These are phyloP conservation scores for Scaptomyza tumidula DNA, from an alignment of 2,888 invertebrate species.

Conservation along the genomic window DNA sequence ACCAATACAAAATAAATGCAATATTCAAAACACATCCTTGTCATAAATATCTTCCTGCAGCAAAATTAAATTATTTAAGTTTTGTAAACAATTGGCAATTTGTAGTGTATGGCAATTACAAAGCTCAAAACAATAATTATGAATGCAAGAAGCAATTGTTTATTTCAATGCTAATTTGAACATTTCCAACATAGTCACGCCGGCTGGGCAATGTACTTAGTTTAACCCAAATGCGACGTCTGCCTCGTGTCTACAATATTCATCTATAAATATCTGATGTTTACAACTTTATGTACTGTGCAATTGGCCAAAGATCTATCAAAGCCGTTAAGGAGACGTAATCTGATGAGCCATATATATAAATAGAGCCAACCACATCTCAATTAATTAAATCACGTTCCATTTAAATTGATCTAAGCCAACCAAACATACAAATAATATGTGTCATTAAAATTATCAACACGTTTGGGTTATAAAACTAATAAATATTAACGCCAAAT, in stretches of 20 bases:
- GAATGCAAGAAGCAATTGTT: slow-evolving; percentile 50
- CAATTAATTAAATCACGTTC: slow-evolving; percentile 20
- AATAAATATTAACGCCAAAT: slow-evolving; percentile 48
- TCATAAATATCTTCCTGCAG: background rate
- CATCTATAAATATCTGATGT: background rate
- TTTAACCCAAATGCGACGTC: slow-evolving; percentile 16
- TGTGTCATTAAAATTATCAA: slow-evolving; percentile 49
- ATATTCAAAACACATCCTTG: background rate
- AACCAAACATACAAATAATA: slow-evolving; percentile 10
- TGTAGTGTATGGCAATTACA: slow-evolving; percentile 32
- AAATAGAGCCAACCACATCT: slow-evolving; percentile 3
- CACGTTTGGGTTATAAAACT: slow-evolving; percentile 53
- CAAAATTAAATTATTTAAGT: background rate
- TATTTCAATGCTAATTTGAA: slow-evolving; percentile 54
- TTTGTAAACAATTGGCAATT: slow-evolving; percentile 35
- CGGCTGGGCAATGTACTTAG: slow-evolving; percentile 38
- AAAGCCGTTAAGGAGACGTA: background rate
- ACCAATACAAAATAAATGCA: background rate
- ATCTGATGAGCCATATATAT: background rate
- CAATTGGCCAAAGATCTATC: background rate
- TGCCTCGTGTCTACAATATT: too few relatives aligned
- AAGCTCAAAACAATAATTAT: slow-evolving; percentile 39
- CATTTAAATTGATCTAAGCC: slow-evolving; percentile 14
- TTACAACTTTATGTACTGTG: background rate
- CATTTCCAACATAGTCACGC: slow-evolving; percentile 64